phyloP scores from a whole-genome alignment of 2,113 vertebrate genomes.

The Varanus salvator region DNA sequence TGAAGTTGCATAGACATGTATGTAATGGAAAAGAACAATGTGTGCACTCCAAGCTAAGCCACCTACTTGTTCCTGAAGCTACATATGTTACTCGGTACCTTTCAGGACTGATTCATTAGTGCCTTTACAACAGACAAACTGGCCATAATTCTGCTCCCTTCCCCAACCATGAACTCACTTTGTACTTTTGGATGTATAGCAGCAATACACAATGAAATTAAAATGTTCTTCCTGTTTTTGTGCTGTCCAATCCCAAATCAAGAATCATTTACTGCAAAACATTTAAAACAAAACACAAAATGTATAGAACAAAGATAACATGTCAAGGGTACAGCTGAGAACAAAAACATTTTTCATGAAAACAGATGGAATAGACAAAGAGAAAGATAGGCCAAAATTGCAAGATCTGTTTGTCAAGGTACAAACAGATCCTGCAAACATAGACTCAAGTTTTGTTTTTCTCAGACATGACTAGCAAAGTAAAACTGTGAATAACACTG shows the following conservation, averaged over 20 bases:
- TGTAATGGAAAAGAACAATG: not conserved
- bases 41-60: not conserved
- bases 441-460: too few species aligned
- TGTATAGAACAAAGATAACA: too few species aligned
- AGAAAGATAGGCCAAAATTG: not conserved
- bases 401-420: not conserved
- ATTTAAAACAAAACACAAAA: not conserved
- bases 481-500: not conserved
- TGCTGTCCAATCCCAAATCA: not conserved
- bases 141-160: not conserved
- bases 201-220: not conserved
- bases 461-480: not conserved
- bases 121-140: not conserved
- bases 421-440: too few species aligned
- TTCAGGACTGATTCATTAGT: not conserved
- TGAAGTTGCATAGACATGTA: not conserved
- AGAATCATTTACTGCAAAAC: not conserved
- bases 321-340: too few species aligned
- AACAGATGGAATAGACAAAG: not conserved
- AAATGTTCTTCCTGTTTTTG: not conserved
- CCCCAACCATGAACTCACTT: not conserved
- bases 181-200: not conserved
- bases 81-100: not conserved
- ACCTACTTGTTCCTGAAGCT: not conserved
- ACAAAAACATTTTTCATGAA: not conserved